Conservation (phyloP, 1,140 invertebrate species). For the Drosophila truncata region DNA sequence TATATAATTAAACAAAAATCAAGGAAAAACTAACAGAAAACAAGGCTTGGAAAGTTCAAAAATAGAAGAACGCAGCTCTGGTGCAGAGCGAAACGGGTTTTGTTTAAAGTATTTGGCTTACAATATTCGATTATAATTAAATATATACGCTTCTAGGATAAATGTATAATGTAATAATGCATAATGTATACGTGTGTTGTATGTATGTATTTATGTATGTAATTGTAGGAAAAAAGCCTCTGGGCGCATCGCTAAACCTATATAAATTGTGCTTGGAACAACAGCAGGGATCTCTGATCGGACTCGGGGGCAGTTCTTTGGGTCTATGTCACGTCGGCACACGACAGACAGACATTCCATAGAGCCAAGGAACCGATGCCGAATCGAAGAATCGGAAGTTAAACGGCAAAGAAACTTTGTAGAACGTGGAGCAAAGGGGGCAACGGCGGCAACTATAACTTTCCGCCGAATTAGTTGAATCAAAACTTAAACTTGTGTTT, state of each 20-base stretch:
- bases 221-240: constrained; percentile 80
- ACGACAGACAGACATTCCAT: constrained; percentile 34
- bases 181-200: constrained; percentile 74
- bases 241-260: constrained; percentile 80
- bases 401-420: constrained; percentile 47
- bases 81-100: constrained; percentile 45
- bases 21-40: constrained; percentile 9
- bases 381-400: constrained; percentile 20
- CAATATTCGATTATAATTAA: constrained; percentile 80
- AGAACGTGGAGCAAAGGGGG: constrained; percentile 25
- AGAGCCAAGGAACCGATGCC: constrained; percentile 68
- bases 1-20: neutral
- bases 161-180: constrained; percentile 70
- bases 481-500: constrained; percentile 64
- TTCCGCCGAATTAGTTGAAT: constrained; percentile 43
- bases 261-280: constrained; percentile 74
- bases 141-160: constrained; percentile 70
- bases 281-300: constrained; percentile 55
- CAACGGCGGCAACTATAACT: neutral
- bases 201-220: constrained; percentile 43
- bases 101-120: constrained; percentile 78
- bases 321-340: constrained; percentile 61
- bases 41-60: constrained; percentile 10
- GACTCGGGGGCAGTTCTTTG: constrained; percentile 47
- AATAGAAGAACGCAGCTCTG: constrained; percentile 27